phyloP scores from a whole-genome alignment of 2,113 vertebrate genomes.

The Chloroceryle aenea region DNA sequence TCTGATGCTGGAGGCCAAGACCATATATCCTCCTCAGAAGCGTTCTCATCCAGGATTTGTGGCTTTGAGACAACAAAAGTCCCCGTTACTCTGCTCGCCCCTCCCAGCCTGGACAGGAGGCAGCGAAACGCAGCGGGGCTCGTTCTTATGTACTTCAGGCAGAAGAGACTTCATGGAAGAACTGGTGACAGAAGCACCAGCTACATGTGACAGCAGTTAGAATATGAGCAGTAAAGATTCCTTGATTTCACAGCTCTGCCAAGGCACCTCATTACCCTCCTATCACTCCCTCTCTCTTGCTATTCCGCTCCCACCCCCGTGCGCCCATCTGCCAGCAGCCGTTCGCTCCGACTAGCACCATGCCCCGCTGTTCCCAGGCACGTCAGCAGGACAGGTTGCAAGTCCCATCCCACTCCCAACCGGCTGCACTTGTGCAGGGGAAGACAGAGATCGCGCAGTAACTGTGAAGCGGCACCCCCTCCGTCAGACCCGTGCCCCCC shows the following conservation, averaged over 20 bases:
- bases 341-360: background rate
- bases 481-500: background rate
- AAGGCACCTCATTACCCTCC: conserved; percentile 37
- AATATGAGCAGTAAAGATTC: background rate
- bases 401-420: background rate
- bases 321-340: conserved; percentile 43
- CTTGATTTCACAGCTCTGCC: conserved; percentile 22
- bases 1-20: background rate
- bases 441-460: accelerated
- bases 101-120: conserved; percentile 12
- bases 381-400: background rate
- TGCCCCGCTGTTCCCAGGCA: background rate
- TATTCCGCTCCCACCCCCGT: background rate
- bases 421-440: background rate
- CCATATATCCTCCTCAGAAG: background rate
- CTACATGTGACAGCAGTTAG: background rate
- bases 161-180: background rate
- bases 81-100: background rate
- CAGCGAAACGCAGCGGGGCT: background rate
- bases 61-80: background rate
- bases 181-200: conserved; percentile 2
- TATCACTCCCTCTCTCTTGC: background rate
- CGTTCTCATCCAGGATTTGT: background rate
- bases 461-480: background rate
- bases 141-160: background rate